A percentile compares a stretch with the other conserved stretches of the same genome.
These are phyloP conservation scores for Apodemus agrarius DNA, from an alignment of 2,797 vertebrate genomes.

Conservation along the genomic window DNA sequence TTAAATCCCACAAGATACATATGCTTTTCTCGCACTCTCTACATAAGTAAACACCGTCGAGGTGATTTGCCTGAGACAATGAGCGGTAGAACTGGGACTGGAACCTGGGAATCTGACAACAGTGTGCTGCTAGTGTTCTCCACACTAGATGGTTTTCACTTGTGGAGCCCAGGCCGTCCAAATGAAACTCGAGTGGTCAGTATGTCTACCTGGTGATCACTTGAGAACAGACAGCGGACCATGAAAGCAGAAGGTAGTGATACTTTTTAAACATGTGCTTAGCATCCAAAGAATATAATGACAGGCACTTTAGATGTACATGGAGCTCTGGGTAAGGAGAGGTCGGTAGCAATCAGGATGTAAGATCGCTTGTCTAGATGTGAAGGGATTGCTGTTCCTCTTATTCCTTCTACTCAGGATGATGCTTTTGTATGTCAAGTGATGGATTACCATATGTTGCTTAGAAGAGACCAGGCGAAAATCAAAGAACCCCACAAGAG, in stretches of 20 bases:
- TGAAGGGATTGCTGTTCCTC: background rate
- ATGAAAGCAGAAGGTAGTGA: background rate
- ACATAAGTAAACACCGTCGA: background rate
- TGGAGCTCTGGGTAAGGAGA: background rate
- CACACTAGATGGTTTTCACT: background rate
- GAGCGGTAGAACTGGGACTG: background rate
- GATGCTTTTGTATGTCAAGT: slow-evolving; percentile 46
- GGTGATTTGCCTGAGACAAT: background rate
- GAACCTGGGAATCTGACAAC: rapidly evolving
- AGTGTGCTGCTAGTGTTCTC: too few relatives aligned
- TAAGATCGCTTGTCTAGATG: background rate
- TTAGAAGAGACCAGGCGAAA: slow-evolving; percentile 9
- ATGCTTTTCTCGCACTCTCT: background rate
- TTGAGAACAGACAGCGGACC: background rate
- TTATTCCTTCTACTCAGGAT: background rate
- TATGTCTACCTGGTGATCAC: background rate
- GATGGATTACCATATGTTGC: background rate
- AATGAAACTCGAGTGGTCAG: background rate
- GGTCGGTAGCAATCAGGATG: background rate
- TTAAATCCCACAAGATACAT: background rate
- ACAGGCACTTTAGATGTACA: background rate
- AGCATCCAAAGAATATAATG: background rate
- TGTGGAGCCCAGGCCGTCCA: background rate
- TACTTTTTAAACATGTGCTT: background rate
- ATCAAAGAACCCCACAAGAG: background rate